Percentiles rank a stretch among this genome's conserved stretches.
These are phyloP conservation scores for Fulmarus glacialis DNA, from an alignment of 2,113 vertebrate genomes.

Conservation along the genomic window DNA sequence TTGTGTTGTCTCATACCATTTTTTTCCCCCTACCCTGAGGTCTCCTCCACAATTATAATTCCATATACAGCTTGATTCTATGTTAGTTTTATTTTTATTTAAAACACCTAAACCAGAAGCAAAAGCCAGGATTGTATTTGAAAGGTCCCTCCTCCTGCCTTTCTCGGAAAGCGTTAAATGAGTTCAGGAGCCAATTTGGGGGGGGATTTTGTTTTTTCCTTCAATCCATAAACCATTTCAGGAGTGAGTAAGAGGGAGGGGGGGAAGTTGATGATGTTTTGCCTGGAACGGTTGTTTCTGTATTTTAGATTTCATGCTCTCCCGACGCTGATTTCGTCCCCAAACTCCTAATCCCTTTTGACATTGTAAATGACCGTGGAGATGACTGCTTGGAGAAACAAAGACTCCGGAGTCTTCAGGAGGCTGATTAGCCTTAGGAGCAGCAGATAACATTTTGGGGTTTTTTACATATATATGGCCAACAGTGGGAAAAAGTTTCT, in stretches of 20 bases:
- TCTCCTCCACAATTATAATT: neutral
- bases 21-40: neutral
- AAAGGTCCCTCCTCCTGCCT: neutral
- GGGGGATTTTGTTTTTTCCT: neutral
- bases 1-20: neutral
- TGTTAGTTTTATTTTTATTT: neutral
- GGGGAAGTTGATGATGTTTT: neutral
- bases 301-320: constrained; percentile 7
- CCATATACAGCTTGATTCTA: neutral
- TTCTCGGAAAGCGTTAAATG: neutral
- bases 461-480: neutral
- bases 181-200: neutral
- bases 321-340: neutral
- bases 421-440: neutral
- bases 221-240: neutral
- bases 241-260: neutral
- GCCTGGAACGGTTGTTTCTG: neutral
- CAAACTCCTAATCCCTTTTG: constrained; percentile 5
- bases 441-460: neutral
- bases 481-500: neutral
- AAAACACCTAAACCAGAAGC: neutral
- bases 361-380: neutral
- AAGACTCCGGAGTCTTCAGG: neutral
- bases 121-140: neutral
- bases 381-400: neutral